Evolutionary conservation across 2,113 vertebrate species (phyloP).

Genomic region (Hemicordylus capensis): DNA sequence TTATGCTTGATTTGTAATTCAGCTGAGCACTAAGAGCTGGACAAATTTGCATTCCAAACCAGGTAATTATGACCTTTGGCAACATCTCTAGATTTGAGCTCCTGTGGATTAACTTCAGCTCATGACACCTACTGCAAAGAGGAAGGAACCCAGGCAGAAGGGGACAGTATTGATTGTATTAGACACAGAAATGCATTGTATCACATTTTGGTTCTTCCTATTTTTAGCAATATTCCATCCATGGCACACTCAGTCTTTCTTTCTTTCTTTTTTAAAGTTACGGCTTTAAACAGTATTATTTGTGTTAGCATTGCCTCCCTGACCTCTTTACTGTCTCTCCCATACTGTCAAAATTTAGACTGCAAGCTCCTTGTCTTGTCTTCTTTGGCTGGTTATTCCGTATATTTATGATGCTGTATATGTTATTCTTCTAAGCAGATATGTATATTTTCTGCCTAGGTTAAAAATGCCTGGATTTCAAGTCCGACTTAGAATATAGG

Average conservation of each 20-base stretch:
- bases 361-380: background rate
- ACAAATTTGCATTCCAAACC: background rate
- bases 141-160: background rate
- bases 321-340: too few relatives aligned
- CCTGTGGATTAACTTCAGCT: too few relatives aligned
- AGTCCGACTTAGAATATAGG: slow-evolving; percentile 34
- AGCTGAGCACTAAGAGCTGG: background rate
- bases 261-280: too few relatives aligned
- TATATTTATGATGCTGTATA: background rate
- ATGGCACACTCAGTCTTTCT: background rate
- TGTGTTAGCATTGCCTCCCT: too few relatives aligned
- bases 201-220: background rate
- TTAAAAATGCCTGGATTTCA: slow-evolving; percentile 36
- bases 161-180: background rate
- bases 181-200: background rate
- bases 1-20: too few relatives aligned
- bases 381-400: background rate
- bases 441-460: background rate
- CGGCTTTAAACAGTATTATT: too few relatives aligned
- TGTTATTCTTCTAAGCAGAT: background rate
- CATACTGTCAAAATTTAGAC: background rate
- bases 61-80: background rate
- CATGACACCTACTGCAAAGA: too few relatives aligned
- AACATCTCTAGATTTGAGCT: background rate
- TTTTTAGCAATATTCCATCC: background rate